Conservation (phyloP, 2,113 vertebrate genomes). For the Hippocampus zosterae region DNA sequence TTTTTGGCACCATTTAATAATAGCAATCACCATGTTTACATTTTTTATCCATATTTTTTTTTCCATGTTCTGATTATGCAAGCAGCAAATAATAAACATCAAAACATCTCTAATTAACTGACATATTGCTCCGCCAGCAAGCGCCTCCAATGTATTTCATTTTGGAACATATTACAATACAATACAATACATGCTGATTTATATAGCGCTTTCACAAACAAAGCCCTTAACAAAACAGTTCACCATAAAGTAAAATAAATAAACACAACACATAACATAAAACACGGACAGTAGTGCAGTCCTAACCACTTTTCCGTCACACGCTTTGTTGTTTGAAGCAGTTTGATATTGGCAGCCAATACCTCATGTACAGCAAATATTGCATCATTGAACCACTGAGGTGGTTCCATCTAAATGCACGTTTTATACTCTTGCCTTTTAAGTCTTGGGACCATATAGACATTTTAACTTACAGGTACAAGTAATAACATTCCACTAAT, state of each 20-base stretch:
- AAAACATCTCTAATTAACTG: not conserved
- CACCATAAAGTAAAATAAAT: no score
- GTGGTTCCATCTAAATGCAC: not conserved
- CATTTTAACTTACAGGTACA: not conserved
- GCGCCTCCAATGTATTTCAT: not conserved
- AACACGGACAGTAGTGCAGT: no score
- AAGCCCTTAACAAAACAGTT: no score
- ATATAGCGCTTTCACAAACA: no score
- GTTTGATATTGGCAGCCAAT: no score
- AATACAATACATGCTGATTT: no score
- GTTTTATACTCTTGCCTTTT: not conserved
- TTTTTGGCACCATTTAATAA: not conserved
- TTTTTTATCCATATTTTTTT: slow-evolving; percentile 32
- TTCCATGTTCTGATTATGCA: slow-evolving; percentile 24
- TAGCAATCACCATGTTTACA: not conserved
- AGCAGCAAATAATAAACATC: not conserved
- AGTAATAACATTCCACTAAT: not conserved
- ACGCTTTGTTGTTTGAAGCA: no score
- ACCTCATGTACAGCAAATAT: not conserved
- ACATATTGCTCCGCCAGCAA: not conserved
- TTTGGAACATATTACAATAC: no score
- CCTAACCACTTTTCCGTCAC: no score
- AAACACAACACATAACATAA: no score
- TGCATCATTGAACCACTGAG: not conserved
- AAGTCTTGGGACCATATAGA: not conserved